Evolutionary conservation across 2,888 invertebrate species (phyloP).

Genomic region (Onthophagus sagittarius): DNA sequence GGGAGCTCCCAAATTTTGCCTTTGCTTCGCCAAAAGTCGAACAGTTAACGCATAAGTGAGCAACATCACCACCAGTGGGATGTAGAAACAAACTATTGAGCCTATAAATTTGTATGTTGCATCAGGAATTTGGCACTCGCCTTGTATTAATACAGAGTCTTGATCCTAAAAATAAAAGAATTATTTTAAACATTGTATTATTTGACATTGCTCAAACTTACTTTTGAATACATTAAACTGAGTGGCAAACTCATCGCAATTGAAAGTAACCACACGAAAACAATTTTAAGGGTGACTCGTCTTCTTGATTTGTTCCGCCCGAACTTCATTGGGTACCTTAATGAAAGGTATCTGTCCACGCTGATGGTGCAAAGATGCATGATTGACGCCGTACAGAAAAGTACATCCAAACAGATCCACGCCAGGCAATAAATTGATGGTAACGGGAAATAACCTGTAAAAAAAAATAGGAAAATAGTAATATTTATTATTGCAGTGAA

Average conservation of each 20-base stretch:
- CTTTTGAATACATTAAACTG: conserved; percentile 85
- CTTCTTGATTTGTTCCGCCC: conserved; percentile 84
- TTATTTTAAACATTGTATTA: background rate
- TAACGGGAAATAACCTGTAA: conserved; percentile 76
- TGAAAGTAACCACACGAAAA: conserved; percentile 90
- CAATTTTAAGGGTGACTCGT: conserved; percentile 83
- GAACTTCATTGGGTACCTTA: conserved; percentile 90
- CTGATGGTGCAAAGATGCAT: conserved; percentile 97
- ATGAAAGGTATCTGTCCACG: conserved; percentile 88
- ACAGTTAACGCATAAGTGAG: conserved; percentile 93
- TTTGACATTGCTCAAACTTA: conserved; percentile 43
- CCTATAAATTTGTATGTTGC: conserved; percentile 88
- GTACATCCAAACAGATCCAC: conserved; percentile 93
- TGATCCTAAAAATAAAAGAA: conserved; percentile 60
- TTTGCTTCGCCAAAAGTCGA: conserved; percentile 76
- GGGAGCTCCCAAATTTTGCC: conserved; percentile 64
- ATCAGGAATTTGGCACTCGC: conserved; percentile 83
- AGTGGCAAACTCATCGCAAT: conserved; percentile 88
- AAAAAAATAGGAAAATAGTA: conserved; percentile 23
- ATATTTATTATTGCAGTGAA: background rate
- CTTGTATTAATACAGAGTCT: conserved; percentile 76
- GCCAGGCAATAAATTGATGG: conserved; percentile 83
- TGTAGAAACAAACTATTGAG: conserved; percentile 93
- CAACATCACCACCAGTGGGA: conserved; percentile 91
- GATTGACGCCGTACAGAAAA: conserved; percentile 95